A percentile compares a stretch with the other conserved stretches of the same genome.
Evolutionary conservation across 2,113 vertebrate species (phyloP).

Genomic region (Hemibagrus wyckioides): DNA sequence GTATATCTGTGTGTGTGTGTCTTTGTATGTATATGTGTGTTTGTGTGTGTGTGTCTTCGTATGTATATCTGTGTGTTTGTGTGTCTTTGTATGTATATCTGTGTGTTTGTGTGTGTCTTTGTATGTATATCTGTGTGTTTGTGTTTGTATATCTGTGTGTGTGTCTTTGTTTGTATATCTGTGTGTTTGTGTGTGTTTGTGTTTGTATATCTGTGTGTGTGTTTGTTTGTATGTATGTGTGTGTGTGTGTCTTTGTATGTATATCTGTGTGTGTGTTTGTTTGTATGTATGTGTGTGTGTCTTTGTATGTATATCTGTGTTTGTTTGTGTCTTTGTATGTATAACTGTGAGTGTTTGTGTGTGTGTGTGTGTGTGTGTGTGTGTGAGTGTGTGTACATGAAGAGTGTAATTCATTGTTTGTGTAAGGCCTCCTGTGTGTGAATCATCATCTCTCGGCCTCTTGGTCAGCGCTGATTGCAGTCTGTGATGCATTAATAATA

Average conservation of each 20-base stretch:
- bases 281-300: background rate
- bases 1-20: no score
- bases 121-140: no score
- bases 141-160: no score
- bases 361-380: slow-evolving; percentile 15
- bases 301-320: background rate
- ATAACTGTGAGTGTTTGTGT: no score
- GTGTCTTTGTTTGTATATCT: no score
- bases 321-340: background rate
- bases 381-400: slow-evolving; percentile 1
- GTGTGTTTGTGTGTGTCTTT: no score
- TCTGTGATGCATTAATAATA: slow-evolving; percentile 72
- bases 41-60: no score
- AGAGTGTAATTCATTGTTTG: slow-evolving; percentile 44
- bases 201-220: no score
- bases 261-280: background rate
- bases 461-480: slow-evolving; percentile 67
- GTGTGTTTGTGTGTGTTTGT: no score
- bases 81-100: no score
- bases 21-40: no score
- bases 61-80: no score
- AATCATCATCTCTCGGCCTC: slow-evolving; percentile 65
- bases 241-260: slow-evolving; percentile 17
- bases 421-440: slow-evolving; percentile 49
- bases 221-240: background rate